Conservation (phyloP, 2,888 invertebrate species). For the Epinotia nisella region DNA sequence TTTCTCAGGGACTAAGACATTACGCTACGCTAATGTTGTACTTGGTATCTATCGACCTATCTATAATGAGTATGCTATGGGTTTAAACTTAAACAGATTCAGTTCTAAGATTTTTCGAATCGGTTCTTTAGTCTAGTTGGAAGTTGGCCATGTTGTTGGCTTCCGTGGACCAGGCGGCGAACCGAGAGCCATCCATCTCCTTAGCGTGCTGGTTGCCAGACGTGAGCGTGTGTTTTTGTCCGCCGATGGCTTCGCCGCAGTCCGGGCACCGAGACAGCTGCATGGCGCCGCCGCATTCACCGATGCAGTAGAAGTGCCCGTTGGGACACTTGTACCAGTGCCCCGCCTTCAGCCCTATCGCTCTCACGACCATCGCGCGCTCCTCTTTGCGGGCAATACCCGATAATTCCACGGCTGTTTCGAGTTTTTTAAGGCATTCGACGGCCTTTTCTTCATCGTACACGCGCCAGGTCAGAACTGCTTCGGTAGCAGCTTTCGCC, state of each 20-base stretch:
- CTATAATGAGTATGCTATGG: neutral
- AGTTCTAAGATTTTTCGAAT: neutral
- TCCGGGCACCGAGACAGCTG: conserved; percentile 80
- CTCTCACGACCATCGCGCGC: conserved; percentile 81
- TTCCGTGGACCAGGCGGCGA: conserved; percentile 78
- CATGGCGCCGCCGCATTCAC: conserved; percentile 88
- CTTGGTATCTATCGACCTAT: neutral
- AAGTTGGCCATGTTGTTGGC: conserved; percentile 73
- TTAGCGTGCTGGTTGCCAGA: conserved; percentile 74
- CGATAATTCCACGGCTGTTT: conserved; percentile 57
- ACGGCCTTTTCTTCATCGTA: conserved; percentile 59
- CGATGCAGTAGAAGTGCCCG: conserved; percentile 87
- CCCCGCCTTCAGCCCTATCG: conserved; percentile 83
- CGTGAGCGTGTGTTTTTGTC: conserved; percentile 76
- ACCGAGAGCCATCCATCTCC: conserved; percentile 82
- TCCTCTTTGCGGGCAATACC: conserved; percentile 67
- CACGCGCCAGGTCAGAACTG: conserved; percentile 54
- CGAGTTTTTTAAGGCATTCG: conserved; percentile 54
- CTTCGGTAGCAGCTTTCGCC: conserved; percentile 44
- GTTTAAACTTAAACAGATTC: neutral
- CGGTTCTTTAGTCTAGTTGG: conserved; percentile 18
- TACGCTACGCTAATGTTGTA: neutral
- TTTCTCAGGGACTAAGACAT: neutral
- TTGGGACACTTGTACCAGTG: conserved; percentile 90
- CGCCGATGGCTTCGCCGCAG: conserved; percentile 85